Conservation (phyloP, 2,113 vertebrate genomes). For the Narcine bancroftii region DNA sequence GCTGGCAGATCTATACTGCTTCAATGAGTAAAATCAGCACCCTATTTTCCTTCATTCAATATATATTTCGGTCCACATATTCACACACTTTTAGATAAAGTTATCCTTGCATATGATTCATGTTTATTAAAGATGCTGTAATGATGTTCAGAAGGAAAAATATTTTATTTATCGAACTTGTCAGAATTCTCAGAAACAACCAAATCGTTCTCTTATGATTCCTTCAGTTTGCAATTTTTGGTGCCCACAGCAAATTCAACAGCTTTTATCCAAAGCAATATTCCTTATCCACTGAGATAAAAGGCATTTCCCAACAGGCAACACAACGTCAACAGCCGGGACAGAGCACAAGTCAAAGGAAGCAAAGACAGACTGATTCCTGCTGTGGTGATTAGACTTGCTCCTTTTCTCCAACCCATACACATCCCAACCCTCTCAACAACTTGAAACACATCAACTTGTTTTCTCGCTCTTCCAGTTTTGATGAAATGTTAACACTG, state of each 20-base stretch:
- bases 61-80: background rate
- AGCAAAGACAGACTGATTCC: background rate
- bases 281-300: background rate
- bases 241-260: background rate
- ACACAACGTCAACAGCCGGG: background rate
- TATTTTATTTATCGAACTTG: background rate
- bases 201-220: background rate
- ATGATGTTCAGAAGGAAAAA: background rate
- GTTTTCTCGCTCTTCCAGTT: no score
- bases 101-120: background rate
- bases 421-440: no score
- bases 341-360: background rate
- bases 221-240: background rate
- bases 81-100: background rate
- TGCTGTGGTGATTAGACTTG: no score
- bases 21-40: background rate
- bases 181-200: background rate
- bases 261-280: background rate
- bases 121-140: background rate
- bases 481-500: no score
- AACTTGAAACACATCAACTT: no score
- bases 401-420: background rate
- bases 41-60: background rate
- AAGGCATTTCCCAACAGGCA: background rate
- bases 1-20: no score